Base-by-base conservation (phyloP, 92 coral and sea anemone species). In the Porites rus region DNA sequence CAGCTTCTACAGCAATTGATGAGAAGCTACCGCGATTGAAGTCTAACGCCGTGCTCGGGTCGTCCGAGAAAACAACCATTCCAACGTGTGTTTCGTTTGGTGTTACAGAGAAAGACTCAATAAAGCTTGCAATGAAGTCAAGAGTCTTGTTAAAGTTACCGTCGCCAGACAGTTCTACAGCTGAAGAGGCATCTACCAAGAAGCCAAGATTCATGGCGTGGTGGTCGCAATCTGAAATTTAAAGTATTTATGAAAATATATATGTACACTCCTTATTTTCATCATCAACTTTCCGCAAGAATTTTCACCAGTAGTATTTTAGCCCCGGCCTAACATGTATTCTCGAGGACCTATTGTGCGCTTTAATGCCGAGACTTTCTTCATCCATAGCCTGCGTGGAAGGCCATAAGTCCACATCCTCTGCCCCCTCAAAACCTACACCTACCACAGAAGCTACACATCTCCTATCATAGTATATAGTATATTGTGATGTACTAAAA, bases 61-160 rank as follows among this genome's bases (percentile, higher is more conserved):
- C 43, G 63, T 78, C 71, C 0, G 82, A 78, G 82, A 78, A 78
- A 61, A 78, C 82, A 7, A 78, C 59, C 69, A 78, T 10, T 61
- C 82, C 82, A 18, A 53, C 54, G 4, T 18, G 68, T 2, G 72
- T 63, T 8, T 51, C 58, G 53, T 63, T 61, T 14, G 38, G 58
- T 7, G 82, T 60, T 3, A 78, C 82, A 20, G 38, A 25, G 8
- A 78, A 78, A 7, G 82, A 78, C 11, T 16, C 71, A 38, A 43
- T 78, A 2, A 78, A 38, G 59, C 43, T 65, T 18, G 82, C 71
- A 10, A 78, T 70, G 60, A 78, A 78, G 18, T 62, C 70, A 53
- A 78, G 82, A 5, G 82, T 62, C 82, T 78, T 78, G 71, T 78
- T 78, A 71, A 78, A 78, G 46, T 78, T 78, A 17, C 46, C 82